A percentile compares a stretch with the other conserved stretches of the same genome.
phyloP scores from a whole-genome alignment of 2,888 invertebrate genomes.

The Epirrhoe tristata region DNA sequence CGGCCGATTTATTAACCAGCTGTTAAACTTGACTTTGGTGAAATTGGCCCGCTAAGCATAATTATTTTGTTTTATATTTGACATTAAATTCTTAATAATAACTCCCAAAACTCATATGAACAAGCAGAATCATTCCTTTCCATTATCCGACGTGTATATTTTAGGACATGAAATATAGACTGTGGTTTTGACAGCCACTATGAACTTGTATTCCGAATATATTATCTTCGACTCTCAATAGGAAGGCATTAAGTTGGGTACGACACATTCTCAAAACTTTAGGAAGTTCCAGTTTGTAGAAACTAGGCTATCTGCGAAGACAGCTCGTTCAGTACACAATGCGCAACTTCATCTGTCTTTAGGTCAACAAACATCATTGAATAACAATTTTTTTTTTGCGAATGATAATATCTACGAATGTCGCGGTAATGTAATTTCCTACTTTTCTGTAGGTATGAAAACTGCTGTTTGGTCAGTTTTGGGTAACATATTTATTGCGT shows the following conservation, averaged over 20 bases:
- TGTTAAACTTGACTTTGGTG: no score
- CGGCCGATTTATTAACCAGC: no score
- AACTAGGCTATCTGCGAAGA: slow-evolving; percentile 72
- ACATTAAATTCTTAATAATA: no score
- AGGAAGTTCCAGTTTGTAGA: slow-evolving; percentile 57
- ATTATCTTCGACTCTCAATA: slow-evolving; percentile 63
- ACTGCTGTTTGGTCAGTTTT: no score
- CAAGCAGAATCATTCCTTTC: slow-evolving; percentile 8
- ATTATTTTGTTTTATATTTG: no score
- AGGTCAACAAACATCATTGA: no score
- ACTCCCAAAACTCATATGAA: slow-evolving; percentile 20
- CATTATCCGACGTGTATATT: slow-evolving; percentile 16
- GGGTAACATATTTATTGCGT: no score
- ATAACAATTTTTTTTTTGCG: no score
- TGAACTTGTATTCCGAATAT: slow-evolving; percentile 50
- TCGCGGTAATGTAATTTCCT: no score
- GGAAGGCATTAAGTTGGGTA: slow-evolving; percentile 60
- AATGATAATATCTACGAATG: no score
- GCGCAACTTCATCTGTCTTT: background rate
- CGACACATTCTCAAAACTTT: slow-evolving; percentile 70
- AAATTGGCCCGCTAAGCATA: no score
- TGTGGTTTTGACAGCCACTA: slow-evolving; percentile 44
- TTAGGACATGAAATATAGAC: slow-evolving; percentile 39
- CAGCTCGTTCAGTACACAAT: slow-evolving; percentile 3
- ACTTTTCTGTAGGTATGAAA: no score